Base-by-base conservation (phyloP, 1,140 invertebrate genomes). In the Leucophenga varia region DNA sequence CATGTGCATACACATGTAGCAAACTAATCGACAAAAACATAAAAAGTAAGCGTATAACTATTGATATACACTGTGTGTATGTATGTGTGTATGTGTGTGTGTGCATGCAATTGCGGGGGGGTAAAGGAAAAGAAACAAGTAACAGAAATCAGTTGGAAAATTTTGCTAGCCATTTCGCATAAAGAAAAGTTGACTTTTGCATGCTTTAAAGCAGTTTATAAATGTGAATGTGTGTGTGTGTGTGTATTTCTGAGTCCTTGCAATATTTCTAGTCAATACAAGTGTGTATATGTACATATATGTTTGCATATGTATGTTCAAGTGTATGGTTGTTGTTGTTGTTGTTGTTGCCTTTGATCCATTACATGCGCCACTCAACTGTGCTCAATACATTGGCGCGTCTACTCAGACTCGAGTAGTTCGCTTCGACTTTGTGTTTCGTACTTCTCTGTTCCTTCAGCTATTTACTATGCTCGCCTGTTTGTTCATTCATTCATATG, bases 291-390 rank as follows among this genome's bases (percentile, higher is more conserved):
- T 45, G 44, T 49, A n/a, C n/a, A n/a, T 34, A 34, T 4, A 9
- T 34, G 31, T 34, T 6, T 34, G 31, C 31, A 14, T 34, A 14
- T 34, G 31, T 34, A 53, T 42, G 48, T 59, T 59, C 63, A 59
- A 67, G n/a, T n/a, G n/a, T n/a, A n/a, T 34, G 13, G 32, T 14
- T 34, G 12, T 10, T 34, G 13, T 14, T 34, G 7, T n/a, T 34
- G 16, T n/a, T n/a, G 16, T 14, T 34, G 32, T n/a, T 34, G 32
- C 14, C 17, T 16, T 37, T n/a, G n/a, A n/a, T n/a, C n/a, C n/a
- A n/a, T n/a, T n/a, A n/a, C n/a, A n/a, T n/a, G 18, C 35, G 16
- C 35, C 35, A 37, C 12, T 16, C 35, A 37, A 12, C 16, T 19
- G 6, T 14, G 18, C 7, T 17, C 35, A 7, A 37, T 19, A 37